Evolutionary conservation across 64 coral and sea anemone species (phyloP).

Genomic region (Acropora tenuis): DNA sequence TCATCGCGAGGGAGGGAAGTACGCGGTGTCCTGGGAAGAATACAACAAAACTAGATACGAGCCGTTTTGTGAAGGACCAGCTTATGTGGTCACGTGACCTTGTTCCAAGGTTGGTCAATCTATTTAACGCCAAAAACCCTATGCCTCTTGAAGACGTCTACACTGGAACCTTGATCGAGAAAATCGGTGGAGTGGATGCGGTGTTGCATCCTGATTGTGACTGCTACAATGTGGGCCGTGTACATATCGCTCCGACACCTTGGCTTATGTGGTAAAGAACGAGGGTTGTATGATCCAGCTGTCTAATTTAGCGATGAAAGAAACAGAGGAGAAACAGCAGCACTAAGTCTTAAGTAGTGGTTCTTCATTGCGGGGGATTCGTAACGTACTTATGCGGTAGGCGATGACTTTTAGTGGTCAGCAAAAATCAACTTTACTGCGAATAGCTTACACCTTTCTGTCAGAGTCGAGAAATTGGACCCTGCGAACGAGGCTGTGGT

Average conservation of each 20-base stretch:
- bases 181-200: too few relatives aligned
- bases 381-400: too few relatives aligned
- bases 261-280: background rate
- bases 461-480: too few relatives aligned
- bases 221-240: background rate
- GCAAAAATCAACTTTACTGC: too few relatives aligned
- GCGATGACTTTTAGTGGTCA: too few relatives aligned
- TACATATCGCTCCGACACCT: background rate
- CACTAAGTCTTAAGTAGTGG: too few relatives aligned
- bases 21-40: background rate
- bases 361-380: too few relatives aligned
- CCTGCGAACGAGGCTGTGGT: too few relatives aligned
- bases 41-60: background rate
- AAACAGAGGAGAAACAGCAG: background rate
- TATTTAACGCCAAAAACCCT: conserved; percentile 4
- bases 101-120: background rate
- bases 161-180: background rate
- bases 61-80: background rate
- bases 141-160: conserved; percentile 18
- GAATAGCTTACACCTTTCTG: too few relatives aligned
- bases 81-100: background rate
- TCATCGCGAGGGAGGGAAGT: background rate
- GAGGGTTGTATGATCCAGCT: background rate
- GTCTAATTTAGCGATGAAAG: background rate
- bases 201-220: background rate